Conservation (phyloP, 2,797 vertebrate species). For the Sebastes hopkinsi region DNA sequence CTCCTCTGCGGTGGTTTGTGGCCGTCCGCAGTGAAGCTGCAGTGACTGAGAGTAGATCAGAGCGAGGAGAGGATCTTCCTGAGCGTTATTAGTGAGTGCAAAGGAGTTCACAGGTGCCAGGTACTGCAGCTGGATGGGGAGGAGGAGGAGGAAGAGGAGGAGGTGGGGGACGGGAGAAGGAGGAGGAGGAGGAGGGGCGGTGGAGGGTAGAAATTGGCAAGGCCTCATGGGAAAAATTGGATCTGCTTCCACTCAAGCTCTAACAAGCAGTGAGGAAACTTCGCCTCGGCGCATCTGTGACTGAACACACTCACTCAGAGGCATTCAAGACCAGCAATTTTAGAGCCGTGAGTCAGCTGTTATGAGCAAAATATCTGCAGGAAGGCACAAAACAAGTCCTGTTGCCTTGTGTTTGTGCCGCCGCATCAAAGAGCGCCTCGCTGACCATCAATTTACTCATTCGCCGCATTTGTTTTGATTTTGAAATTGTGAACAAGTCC, state of each 20-base stretch:
- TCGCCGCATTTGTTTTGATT: conserved; percentile 24
- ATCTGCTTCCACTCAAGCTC: conserved; percentile 85
- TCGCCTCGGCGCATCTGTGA: conserved; percentile 73
- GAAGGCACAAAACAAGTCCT: conserved; percentile 29
- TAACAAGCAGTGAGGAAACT: conserved; percentile 82
- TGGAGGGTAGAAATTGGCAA: conserved; percentile 73
- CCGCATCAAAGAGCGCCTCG: conserved; percentile 45
- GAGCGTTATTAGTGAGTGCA: conserved; percentile 70
- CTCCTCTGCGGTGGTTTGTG: conserved; percentile 38
- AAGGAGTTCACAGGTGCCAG: conserved; percentile 84
- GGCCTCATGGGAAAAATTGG: conserved; percentile 82
- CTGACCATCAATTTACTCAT: conserved; percentile 44
- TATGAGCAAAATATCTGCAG: conserved; percentile 66
- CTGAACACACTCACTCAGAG: conserved; percentile 74
- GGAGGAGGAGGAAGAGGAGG: conserved; percentile 37
- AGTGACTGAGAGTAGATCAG: conserved; percentile 50
- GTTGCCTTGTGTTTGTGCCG: conserved; percentile 18
- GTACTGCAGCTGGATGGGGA: conserved; percentile 79
- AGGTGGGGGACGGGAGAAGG: background rate
- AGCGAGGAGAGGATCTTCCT: conserved; percentile 46
- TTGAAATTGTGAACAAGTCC: conserved; percentile 28
- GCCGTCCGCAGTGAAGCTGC: conserved; percentile 18
- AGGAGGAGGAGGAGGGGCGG: conserved; percentile 5
- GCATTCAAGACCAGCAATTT: conserved; percentile 72
- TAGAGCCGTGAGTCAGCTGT: conserved; percentile 70